Evolutionary conservation across 2,888 invertebrate genomes (phyloP).

Genomic region (Hyles lineata): DNA sequence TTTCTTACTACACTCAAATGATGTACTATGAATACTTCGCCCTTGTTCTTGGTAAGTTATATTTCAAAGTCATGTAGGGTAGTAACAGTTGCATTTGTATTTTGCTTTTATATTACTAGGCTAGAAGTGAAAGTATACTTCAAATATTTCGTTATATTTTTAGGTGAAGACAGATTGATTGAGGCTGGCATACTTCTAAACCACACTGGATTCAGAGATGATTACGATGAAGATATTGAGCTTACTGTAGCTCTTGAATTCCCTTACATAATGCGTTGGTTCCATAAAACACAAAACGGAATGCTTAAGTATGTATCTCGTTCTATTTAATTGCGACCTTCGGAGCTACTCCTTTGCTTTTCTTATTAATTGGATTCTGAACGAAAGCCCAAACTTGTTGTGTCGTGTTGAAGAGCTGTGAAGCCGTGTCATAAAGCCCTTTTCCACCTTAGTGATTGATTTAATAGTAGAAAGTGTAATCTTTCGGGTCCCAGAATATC

Average conservation of each 20-base stretch:
- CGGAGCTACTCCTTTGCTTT: background rate
- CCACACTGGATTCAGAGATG: constrained; percentile 45
- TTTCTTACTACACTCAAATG: constrained; percentile 50
- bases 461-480: too few relatives aligned
- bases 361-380: background rate
- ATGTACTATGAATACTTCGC: constrained; percentile 51
- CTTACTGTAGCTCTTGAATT: constrained; percentile 51
- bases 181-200: constrained; percentile 43
- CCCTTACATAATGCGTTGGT: constrained; percentile 48
- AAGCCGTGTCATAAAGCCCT: too few relatives aligned
- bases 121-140: background rate
- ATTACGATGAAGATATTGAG: constrained; percentile 44
- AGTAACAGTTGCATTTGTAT: too few relatives aligned
- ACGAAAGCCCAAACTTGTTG: too few relatives aligned
- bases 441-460: too few relatives aligned
- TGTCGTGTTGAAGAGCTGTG: too few relatives aligned
- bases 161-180: constrained; percentile 51
- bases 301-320: constrained; percentile 48
- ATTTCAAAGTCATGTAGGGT: background rate
- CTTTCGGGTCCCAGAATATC: too few relatives aligned
- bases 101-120: background rate
- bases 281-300: constrained; percentile 53
- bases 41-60: constrained; percentile 51
- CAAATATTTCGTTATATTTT: background rate
- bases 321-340: background rate